Evolutionary conservation across 92 coral and sea anemone species (phyloP).

Genomic region (Desmophyllum pertusum): DNA sequence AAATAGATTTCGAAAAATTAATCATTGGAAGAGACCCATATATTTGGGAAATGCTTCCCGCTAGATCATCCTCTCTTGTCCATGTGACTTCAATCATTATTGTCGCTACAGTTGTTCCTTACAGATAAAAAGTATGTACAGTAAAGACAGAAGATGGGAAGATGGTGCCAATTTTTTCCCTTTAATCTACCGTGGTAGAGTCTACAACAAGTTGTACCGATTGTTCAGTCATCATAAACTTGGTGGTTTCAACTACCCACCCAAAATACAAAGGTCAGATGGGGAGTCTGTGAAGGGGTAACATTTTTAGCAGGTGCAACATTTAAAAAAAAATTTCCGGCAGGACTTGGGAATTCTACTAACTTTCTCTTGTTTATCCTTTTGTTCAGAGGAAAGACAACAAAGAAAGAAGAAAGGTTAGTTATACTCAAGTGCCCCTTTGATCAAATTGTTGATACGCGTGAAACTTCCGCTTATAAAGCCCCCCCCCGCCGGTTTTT

Average conservation of each 20-base stretch:
- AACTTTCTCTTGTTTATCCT: not conserved
- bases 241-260: slow-evolving; percentile 48
- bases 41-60: no score
- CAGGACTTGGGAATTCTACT: not conserved
- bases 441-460: no score
- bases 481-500: no score
- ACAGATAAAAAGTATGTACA: slow-evolving; percentile 10
- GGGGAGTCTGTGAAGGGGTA: slow-evolving; percentile 38
- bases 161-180: slow-evolving; percentile 53
- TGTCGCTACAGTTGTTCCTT: not conserved
- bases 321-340: no score
- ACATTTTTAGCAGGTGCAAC: not conserved
- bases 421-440: no score
- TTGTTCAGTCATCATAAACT: not conserved
- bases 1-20: no score
- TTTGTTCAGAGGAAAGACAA: not conserved
- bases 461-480: no score
- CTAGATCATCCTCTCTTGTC: no score
- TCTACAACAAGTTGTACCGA: slow-evolving; percentile 7
- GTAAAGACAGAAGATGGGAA: slow-evolving; percentile 27
- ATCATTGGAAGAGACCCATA: no score
- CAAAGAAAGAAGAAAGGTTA: not conserved
- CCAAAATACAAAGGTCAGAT: not conserved
- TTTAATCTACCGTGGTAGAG: not conserved
- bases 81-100: no score